Percentiles rank a stretch among this genome's conserved stretches.
These are phyloP conservation scores for Cyaniris semiargus DNA, from an alignment of 2,888 invertebrate genomes.

Conservation along the genomic window DNA sequence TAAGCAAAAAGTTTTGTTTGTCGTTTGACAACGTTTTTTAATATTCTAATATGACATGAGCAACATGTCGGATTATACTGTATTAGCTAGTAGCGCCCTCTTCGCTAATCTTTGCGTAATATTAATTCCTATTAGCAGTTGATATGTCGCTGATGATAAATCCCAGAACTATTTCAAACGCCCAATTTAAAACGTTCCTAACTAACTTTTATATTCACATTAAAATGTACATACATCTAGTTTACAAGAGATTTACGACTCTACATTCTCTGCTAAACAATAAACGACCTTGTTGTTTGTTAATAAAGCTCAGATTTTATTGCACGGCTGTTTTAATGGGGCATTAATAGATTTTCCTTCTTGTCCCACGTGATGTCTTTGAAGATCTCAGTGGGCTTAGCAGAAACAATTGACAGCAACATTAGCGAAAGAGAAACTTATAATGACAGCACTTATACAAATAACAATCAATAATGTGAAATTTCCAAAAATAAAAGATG, in stretches of 20 bases:
- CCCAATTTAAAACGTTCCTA: slow-evolving; percentile 17
- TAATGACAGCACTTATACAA: too few relatives aligned
- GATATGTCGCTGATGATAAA: background rate
- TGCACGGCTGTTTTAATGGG: background rate
- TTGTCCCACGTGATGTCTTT: background rate
- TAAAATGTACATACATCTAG: slow-evolving; percentile 32
- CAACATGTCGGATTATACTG: too few relatives aligned
- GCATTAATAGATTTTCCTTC: slow-evolving; percentile 2
- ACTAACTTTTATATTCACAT: slow-evolving; percentile 31
- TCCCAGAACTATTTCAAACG: slow-evolving; percentile 1
- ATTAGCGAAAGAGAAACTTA: background rate
- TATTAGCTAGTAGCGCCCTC: too few relatives aligned
- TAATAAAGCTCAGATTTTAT: slow-evolving; percentile 4
- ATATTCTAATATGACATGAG: too few relatives aligned
- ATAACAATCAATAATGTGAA: too few relatives aligned
- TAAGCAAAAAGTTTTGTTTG: too few relatives aligned
- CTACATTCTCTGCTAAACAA: slow-evolving; percentile 31
- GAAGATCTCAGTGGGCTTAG: background rate
- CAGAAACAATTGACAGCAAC: background rate
- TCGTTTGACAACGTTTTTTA: too few relatives aligned
- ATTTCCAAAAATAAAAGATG: too few relatives aligned
- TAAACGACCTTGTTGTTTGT: slow-evolving; percentile 6
- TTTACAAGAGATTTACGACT: slow-evolving; percentile 37
- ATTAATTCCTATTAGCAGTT: too few relatives aligned
- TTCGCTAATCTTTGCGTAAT: too few relatives aligned